These are phyloP conservation scores for Graptemys geographica DNA, from an alignment of 2,797 vertebrate species.

Conservation along the genomic window DNA sequence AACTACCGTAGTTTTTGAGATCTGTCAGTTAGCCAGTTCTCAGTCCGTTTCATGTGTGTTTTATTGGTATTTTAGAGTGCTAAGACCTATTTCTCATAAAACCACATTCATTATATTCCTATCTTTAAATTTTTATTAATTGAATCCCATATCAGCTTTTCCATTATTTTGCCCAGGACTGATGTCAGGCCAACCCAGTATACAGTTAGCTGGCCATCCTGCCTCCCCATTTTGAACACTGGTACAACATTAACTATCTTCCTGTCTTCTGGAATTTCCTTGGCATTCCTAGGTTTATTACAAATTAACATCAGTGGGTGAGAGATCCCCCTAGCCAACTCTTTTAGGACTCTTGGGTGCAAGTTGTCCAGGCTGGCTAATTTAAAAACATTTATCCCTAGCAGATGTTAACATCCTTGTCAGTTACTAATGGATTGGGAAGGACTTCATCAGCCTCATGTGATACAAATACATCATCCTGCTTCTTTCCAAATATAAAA, in stretches of 20 bases:
- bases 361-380: background rate
- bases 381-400: background rate
- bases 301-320: background rate
- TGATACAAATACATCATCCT: background rate
- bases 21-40: background rate
- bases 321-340: background rate
- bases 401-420: conserved; percentile 21
- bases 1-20: background rate
- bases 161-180: background rate
- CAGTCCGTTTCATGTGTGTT: background rate
- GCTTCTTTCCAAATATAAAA: background rate
- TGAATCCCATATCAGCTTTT: background rate
- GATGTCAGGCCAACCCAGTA: background rate
- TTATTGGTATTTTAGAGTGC: background rate
- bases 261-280: background rate
- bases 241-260: background rate
- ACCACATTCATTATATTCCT: background rate
- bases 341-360: background rate
- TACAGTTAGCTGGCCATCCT: background rate
- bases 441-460: background rate
- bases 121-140: background rate
- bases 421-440: conserved; percentile 27
- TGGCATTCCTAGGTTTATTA: background rate
- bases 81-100: background rate
- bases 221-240: background rate